Conservation (phyloP, 2,888 invertebrate genomes). For the Caenorhabditis imperialis region DNA sequence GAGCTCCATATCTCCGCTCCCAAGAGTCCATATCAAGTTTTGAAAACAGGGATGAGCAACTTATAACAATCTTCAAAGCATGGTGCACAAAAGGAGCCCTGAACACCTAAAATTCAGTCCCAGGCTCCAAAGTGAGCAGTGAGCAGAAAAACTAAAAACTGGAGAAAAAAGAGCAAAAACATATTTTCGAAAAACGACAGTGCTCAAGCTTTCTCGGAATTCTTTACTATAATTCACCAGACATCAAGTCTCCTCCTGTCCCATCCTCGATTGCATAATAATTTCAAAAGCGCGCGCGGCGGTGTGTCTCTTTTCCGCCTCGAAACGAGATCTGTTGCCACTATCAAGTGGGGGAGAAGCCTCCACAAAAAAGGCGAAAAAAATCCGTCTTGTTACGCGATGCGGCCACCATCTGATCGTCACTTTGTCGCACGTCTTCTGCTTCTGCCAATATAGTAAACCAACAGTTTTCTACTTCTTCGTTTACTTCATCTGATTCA, state of each 20-base stretch:
- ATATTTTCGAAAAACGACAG: no score
- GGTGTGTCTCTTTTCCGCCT: slow-evolving; percentile 19
- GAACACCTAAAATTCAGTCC: no score
- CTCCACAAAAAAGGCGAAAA: slow-evolving; percentile 31
- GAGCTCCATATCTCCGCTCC: no score
- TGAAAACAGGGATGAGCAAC: no score
- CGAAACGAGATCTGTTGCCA: slow-evolving; percentile 50
- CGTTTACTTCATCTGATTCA: slow-evolving; percentile 13
- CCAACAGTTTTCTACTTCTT: slow-evolving; percentile 31
- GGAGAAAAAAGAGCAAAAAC: no score
- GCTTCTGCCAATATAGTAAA: slow-evolving; percentile 40
- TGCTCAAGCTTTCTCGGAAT: no score
- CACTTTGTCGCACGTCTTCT: slow-evolving; percentile 7
- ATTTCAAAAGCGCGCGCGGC: slow-evolving; percentile 50
- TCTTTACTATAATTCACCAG: no score
- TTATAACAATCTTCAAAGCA: no score
- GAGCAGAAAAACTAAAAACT: no score
- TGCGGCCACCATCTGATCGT: slow-evolving; percentile 47
- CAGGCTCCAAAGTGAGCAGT: no score
- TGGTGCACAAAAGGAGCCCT: no score
- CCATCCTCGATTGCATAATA: slow-evolving; percentile 42
- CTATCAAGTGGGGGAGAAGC: slow-evolving; percentile 32
- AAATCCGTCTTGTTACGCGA: slow-evolving; percentile 43
- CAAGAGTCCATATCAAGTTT: no score
- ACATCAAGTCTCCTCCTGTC: slow-evolving; percentile 18